Evolutionary conservation across 2,888 invertebrate species (phyloP).

Genomic region (Torymus aiolomorphi): DNA sequence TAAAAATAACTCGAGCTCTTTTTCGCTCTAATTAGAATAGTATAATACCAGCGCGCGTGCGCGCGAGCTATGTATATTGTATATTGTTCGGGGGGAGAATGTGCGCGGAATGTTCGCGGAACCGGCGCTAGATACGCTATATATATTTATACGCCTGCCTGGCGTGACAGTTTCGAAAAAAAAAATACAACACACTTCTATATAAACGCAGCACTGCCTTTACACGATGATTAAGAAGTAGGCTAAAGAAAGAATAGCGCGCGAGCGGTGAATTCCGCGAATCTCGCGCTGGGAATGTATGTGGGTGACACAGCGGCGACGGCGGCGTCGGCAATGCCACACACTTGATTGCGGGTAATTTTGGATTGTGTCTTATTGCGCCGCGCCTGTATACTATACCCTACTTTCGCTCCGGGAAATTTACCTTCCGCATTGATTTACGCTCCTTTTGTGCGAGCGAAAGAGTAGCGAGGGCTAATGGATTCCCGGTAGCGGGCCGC

Average conservation of each 20-base stretch:
- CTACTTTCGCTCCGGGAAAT: conserved; percentile 20
- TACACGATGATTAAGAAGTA: conserved; percentile 41
- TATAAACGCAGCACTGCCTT: not conserved
- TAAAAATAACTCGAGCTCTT: conserved; percentile 12
- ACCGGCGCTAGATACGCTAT: too few species aligned
- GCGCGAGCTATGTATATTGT: not conserved
- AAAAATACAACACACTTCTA: not conserved
- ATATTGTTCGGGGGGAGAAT: too few species aligned
- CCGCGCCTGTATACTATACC: not conserved
- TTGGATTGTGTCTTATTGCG: conserved; percentile 1
- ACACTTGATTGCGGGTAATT: conserved; percentile 21
- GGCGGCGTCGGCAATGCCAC: not conserved
- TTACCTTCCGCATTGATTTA: not conserved
- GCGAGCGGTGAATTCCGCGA: conserved; percentile 27
- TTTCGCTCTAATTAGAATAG: conserved; percentile 17
- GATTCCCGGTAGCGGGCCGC: not conserved
- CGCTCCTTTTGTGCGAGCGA: too few species aligned
- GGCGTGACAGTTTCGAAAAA: not conserved
- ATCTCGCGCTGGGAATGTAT: not conserved
- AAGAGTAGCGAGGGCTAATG: too few species aligned
- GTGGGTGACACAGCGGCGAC: conserved; percentile 14
- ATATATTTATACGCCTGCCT: too few species aligned
- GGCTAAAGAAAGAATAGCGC: conserved; percentile 41
- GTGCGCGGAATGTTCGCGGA: too few species aligned
- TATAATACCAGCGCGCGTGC: not conserved